phyloP scores from a whole-genome alignment of 2,888 invertebrate species.

The Oscheius sp. region DNA sequence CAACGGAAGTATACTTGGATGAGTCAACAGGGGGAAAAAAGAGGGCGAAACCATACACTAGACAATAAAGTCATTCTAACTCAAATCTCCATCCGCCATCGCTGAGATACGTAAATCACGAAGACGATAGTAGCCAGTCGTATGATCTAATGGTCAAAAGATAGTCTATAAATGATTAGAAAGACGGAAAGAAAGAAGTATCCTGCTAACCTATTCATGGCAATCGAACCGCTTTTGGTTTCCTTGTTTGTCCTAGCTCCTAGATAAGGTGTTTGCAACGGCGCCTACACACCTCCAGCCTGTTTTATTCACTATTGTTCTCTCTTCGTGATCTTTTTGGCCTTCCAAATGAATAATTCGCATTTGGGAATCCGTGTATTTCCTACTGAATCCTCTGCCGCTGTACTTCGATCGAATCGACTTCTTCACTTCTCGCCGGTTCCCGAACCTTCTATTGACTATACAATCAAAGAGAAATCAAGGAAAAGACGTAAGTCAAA shows the following conservation, averaged over 20 bases:
- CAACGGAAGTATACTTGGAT: too few species aligned
- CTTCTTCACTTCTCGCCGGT: conserved; percentile 15
- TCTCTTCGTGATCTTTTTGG: not conserved
- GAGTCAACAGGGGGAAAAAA: too few species aligned
- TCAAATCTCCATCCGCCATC: too few species aligned
- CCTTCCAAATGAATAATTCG: not conserved
- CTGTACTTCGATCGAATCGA: not conserved
- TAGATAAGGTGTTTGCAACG: conserved; percentile 28
- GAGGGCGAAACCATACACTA: too few species aligned
- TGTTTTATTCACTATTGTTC: not conserved
- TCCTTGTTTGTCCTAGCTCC: conserved; percentile 27
- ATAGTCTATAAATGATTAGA: too few species aligned
- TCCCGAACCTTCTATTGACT: conserved; percentile 20
- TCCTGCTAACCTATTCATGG: too few species aligned
- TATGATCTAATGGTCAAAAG: too few species aligned
- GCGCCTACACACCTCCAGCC: not conserved
- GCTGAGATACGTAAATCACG: too few species aligned
- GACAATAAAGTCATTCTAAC: too few species aligned
- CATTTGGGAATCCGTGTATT: conserved; percentile 9
- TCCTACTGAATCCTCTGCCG: not conserved
- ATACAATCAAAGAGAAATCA: conserved; percentile 5
- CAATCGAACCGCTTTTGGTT: conserved; percentile 19
- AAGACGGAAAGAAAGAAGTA: too few species aligned
- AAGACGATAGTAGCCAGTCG: too few species aligned
- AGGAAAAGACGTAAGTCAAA: not conserved